A percentile compares a stretch with the other conserved stretches of the same genome.
Evolutionary conservation across 2,797 vertebrate species (phyloP).

Genomic region (Phylloscopus collybita): DNA sequence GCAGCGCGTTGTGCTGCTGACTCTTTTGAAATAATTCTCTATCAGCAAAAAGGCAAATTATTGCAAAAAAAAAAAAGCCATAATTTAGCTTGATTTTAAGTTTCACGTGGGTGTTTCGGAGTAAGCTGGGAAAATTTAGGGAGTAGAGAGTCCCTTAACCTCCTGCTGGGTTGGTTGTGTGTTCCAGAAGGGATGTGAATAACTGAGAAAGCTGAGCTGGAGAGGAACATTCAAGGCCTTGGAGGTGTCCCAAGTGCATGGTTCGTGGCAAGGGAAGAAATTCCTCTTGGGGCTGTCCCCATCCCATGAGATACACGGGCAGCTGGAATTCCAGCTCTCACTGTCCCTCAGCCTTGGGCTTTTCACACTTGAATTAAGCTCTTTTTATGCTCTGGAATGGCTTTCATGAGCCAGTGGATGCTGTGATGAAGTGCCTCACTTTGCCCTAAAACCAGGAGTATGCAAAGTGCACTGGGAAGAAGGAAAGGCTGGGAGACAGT

Average conservation of each 20-base stretch:
- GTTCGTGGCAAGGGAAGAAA: not conserved
- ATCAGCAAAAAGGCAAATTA: conserved; percentile 6
- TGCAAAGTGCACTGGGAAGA: not conserved
- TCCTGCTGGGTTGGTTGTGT: not conserved
- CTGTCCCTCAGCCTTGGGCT: not conserved
- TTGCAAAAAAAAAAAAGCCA: not conserved
- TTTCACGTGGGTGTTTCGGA: not conserved
- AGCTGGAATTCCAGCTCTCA: not conserved
- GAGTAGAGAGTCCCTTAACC: not conserved
- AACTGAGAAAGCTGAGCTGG: not conserved
- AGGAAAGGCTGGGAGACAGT: not conserved
- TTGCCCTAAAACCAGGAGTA: not conserved
- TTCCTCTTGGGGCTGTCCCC: not conserved
- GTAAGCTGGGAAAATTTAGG: not conserved
- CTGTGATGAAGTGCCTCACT: not conserved
- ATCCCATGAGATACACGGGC: not conserved
- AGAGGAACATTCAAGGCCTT: not conserved
- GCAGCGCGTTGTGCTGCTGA: not conserved
- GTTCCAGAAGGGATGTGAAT: not conserved
- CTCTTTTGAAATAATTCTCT: not conserved
- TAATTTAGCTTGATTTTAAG: not conserved
- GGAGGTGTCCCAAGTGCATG: not conserved
- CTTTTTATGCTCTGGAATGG: not conserved
- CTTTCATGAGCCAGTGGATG: not conserved
- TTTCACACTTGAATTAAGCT: not conserved